phyloP scores from a whole-genome alignment of 1,140 invertebrate genomes.

The Dryas iulia region DNA sequence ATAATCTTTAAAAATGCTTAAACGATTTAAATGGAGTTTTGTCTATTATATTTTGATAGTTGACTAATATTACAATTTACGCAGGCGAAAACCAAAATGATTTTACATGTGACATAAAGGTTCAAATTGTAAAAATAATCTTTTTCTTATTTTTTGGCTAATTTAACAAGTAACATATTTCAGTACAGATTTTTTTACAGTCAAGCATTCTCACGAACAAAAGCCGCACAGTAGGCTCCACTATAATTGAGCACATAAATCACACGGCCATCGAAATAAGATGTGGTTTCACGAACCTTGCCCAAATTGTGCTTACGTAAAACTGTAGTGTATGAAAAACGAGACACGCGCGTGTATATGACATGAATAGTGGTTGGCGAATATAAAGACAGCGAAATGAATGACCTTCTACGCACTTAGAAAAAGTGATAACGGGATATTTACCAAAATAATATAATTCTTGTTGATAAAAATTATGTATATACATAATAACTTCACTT shows the following conservation, averaged over 20 bases:
- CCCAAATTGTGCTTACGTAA: slow-evolving; percentile 25
- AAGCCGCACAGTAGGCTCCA: slow-evolving; percentile 43
- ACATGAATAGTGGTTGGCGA: background rate
- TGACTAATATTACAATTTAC: too few relatives aligned
- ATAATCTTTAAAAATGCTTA: too few relatives aligned
- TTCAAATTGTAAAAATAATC: background rate
- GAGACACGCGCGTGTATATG: background rate
- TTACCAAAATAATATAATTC: too few relatives aligned
- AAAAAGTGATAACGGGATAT: background rate
- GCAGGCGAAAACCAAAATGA: too few relatives aligned
- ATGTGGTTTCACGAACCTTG: slow-evolving; percentile 38
- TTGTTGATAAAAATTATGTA: too few relatives aligned
- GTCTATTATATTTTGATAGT: too few relatives aligned
- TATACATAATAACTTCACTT: too few relatives aligned
- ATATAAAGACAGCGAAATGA: background rate
- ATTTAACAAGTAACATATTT: slow-evolving; percentile 5
- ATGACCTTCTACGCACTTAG: background rate
- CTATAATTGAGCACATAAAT: slow-evolving; percentile 69
- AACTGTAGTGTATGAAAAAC: slow-evolving; percentile 18
- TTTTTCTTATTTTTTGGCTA: background rate
- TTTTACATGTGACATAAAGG: too few relatives aligned
- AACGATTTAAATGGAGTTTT: too few relatives aligned
- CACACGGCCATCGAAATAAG: slow-evolving; percentile 59
- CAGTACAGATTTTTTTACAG: slow-evolving; percentile 20
- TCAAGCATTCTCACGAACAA: slow-evolving; percentile 14